phyloP scores from a whole-genome alignment of 2,888 invertebrate genomes.

The Cenopis cana region DNA sequence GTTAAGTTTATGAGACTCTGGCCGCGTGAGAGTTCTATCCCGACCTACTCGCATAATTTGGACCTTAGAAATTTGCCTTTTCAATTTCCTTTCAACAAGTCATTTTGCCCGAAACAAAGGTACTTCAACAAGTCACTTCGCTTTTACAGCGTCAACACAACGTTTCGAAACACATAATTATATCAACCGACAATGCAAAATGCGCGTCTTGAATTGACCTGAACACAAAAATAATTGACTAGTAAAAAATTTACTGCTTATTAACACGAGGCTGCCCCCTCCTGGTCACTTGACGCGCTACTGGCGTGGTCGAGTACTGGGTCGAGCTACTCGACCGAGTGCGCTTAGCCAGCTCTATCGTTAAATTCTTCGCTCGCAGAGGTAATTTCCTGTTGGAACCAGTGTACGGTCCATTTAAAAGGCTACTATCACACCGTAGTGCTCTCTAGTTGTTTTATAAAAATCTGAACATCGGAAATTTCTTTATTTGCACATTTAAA shows the following conservation, averaged over 20 bases:
- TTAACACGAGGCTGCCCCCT: neutral
- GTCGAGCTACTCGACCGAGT: conserved; percentile 16
- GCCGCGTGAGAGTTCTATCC: no score
- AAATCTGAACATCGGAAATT: no score
- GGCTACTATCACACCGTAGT: conserved; percentile 39
- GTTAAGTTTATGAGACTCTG: no score
- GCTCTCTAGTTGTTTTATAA: neutral
- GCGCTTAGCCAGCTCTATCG: conserved; percentile 52
- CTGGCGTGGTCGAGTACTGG: conserved; percentile 3
- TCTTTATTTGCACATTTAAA: no score
- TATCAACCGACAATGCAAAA: no score
- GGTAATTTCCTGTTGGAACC: conserved; percentile 55
- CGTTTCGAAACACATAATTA: neutral
- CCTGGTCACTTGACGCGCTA: conserved; percentile 4
- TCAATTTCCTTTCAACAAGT: no score
- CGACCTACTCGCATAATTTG: no score
- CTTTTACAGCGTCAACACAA: no score
- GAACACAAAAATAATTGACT: neutral
- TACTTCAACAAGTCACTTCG: no score
- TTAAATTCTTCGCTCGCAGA: conserved; percentile 55
- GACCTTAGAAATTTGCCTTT: no score
- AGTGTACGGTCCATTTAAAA: conserved; percentile 47
- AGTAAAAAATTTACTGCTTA: neutral
- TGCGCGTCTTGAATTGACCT: no score
- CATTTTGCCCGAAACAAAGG: no score